phyloP scores from a whole-genome alignment of 2,888 invertebrate species.

The Drosophila aldrichi region DNA sequence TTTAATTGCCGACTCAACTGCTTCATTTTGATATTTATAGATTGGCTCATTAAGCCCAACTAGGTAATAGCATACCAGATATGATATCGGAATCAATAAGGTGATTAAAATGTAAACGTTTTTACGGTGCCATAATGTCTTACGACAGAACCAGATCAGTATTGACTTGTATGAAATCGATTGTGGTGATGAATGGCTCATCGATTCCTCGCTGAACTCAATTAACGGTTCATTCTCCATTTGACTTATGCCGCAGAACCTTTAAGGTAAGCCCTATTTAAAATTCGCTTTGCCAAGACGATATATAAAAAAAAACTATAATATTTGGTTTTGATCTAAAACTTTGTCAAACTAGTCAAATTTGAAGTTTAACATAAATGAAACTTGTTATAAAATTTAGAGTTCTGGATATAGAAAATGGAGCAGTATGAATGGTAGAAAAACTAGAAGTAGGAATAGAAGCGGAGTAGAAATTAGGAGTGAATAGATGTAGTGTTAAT shows the following conservation, averaged over 20 bases:
- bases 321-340: neutral
- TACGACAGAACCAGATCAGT: constrained; percentile 19
- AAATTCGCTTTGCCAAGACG: too few relatives aligned
- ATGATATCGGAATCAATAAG: constrained; percentile 54
- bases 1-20: neutral
- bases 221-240: constrained; percentile 28
- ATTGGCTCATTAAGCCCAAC: constrained; percentile 8
- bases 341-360: neutral
- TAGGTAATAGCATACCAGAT: constrained; percentile 34
- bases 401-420: too few relatives aligned
- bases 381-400: neutral
- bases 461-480: too few relatives aligned
- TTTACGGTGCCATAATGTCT: constrained; percentile 62
- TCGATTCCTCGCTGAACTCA: neutral
- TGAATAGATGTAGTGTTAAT: too few relatives aligned
- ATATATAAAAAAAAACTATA: neutral
- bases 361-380: neutral
- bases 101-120: constrained; percentile 24
- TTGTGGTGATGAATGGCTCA: neutral
- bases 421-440: too few relatives aligned
- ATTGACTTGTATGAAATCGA: constrained; percentile 1
- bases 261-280: neutral
- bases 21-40: too few relatives aligned
- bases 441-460: too few relatives aligned
- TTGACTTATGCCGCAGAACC: neutral